Evolutionary conservation across 2,113 vertebrate genomes (phyloP).

Genomic region (Quiscalus mexicanus): DNA sequence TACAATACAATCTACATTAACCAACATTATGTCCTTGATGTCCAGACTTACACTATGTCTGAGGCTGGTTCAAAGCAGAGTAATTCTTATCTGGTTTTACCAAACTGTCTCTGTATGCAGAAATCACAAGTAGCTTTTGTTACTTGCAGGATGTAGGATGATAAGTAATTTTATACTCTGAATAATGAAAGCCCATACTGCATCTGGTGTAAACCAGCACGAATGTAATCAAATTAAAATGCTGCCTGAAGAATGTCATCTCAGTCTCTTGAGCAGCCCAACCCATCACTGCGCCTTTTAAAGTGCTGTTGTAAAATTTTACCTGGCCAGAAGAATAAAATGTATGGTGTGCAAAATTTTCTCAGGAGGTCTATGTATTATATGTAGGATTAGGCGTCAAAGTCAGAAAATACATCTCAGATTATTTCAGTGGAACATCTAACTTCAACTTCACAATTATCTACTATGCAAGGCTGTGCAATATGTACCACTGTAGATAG

Average conservation of each 20-base stretch:
- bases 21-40: neutral
- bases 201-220: neutral
- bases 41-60: neutral
- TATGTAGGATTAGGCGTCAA: neutral
- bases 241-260: neutral
- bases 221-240: neutral
- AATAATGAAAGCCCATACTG: neutral
- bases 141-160: neutral
- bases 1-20: neutral
- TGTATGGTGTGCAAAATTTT: neutral
- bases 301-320: neutral
- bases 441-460: neutral
- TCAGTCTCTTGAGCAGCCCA: neutral
- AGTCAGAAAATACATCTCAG: neutral
- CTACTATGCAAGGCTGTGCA: neutral
- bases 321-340: neutral
- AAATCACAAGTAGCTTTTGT: neutral
- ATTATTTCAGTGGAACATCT: neutral
- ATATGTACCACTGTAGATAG: neutral
- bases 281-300: neutral
- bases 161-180: neutral
- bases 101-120: neutral
- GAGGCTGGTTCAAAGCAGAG: neutral
- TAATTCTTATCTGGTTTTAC: neutral
- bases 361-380: neutral